Conservation (phyloP, 2,113 vertebrate species). For the Gopherus evgoodei region DNA sequence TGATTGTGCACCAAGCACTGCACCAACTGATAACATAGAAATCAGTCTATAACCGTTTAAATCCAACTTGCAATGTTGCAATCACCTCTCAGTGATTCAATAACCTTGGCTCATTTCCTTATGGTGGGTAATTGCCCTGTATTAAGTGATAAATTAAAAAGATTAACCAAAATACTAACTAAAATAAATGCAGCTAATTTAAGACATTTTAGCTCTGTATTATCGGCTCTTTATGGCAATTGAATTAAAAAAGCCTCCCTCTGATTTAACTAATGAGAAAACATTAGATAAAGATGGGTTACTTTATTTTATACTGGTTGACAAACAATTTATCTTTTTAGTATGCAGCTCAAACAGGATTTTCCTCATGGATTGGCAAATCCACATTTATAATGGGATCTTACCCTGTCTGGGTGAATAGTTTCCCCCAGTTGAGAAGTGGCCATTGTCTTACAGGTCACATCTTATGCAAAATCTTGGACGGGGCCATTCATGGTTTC, state of each 20-base stretch:
- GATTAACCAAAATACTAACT: slow-evolving; percentile 74
- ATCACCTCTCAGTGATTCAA: slow-evolving; percentile 51
- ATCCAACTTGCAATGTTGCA: slow-evolving; percentile 41
- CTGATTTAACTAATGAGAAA: slow-evolving; percentile 64
- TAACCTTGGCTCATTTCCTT: slow-evolving; percentile 63
- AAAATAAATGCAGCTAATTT: slow-evolving; percentile 72
- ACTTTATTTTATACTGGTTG: slow-evolving; percentile 46
- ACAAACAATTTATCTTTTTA: slow-evolving; percentile 69
- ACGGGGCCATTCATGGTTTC: slow-evolving; percentile 8
- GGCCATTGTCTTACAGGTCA: slow-evolving; percentile 42
- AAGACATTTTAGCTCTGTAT: slow-evolving; percentile 63
- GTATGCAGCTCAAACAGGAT: slow-evolving; percentile 37
- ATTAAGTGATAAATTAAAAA: slow-evolving; percentile 79
- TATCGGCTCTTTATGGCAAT: slow-evolving; percentile 69
- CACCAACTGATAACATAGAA: slow-evolving; percentile 12
- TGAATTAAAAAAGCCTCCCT: slow-evolving; percentile 72
- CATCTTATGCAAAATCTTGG: neutral
- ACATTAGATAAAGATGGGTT: slow-evolving; percentile 41
- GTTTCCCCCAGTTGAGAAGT: slow-evolving; percentile 6
- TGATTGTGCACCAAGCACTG: neutral
- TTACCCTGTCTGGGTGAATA: slow-evolving; percentile 11
- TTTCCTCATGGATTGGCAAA: slow-evolving; percentile 43
- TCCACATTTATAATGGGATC: slow-evolving; percentile 3
- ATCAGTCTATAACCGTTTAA: neutral
- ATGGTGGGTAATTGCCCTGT: slow-evolving; percentile 60